A percentile compares a stretch with the other conserved stretches of the same genome.
Conservation (phyloP, 2,113 vertebrate genomes). For the Petrocephalus microphthalmus region DNA sequence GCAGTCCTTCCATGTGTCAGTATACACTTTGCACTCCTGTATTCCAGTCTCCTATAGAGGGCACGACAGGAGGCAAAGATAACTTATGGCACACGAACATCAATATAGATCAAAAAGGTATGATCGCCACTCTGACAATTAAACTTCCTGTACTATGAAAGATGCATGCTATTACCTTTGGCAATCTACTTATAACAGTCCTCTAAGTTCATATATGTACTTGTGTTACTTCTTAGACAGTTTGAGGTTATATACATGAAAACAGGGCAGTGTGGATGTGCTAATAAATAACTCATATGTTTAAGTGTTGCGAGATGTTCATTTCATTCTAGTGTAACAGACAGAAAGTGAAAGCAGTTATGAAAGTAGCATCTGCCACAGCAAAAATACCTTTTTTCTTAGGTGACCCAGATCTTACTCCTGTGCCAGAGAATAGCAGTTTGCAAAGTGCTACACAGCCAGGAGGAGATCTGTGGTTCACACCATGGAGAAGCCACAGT, state of each 20-base stretch:
- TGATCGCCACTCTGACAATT: neutral
- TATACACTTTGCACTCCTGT: neutral
- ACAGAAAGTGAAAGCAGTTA: neutral
- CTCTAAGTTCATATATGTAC: neutral
- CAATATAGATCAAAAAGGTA: constrained; percentile 45
- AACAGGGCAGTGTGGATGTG: neutral
- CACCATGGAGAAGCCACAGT: constrained; percentile 40
- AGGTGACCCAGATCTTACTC: neutral
- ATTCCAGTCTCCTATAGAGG: constrained; percentile 46
- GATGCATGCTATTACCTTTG: neutral
- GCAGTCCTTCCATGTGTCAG: neutral
- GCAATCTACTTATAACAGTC: neutral
- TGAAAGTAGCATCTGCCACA: neutral
- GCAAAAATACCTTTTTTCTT: neutral
- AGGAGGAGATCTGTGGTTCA: neutral
- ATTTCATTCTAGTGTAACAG: neutral
- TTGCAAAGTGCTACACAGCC: neutral
- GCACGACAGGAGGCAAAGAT: constrained; percentile 42
- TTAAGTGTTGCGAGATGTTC: neutral
- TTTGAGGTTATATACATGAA: neutral
- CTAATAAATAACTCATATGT: neutral
- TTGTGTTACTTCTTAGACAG: neutral
- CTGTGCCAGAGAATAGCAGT: neutral
- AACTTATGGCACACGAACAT: constrained; percentile 42
- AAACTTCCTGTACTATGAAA: neutral